Base-by-base conservation (phyloP, 2,113 vertebrate genomes). In the Scopus umbretta region DNA sequence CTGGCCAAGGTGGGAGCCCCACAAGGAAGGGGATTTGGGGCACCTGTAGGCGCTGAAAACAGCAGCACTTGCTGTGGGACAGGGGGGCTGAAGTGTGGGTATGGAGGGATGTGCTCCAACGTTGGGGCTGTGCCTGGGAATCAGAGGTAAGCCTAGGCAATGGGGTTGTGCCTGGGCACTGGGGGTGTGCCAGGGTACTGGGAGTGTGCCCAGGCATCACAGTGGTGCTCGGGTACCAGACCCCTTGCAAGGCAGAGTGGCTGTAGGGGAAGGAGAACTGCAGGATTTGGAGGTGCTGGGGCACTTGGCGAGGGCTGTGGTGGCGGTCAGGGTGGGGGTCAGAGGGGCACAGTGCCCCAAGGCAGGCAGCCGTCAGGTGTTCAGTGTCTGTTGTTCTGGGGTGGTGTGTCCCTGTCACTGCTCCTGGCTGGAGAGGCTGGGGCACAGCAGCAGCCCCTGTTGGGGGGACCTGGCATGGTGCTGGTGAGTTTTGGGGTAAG, bases 331-430 rank as follows among this genome's bases (percentile, higher is more conserved):
- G 11, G 13, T 38, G n/a, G 15, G 18, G 8, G 16, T 29, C 40
- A 50, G 65, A 29, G 36, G 27, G 9, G 8, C 72, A 59, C 1
- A 2, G 43, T 72, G 21, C 18, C n/a, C 53, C 25, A 15, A 17
- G 43, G 11, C 1, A 11, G 56, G 34, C 29, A 29, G 13, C 56
- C 7, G 2, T 73, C 11, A 19, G 22, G 36, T n/a, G 23, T 20
- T 70, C 2, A 1, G 40, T 26, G 26, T 21, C 56, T 38, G 8
- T 22, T 49, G 62, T 52, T 74, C 59, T 5, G 0, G 36, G 36
- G 38, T 0, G 0, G 6, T 7, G 53, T 1, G 3, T 61, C 26
- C 40, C 71, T 13, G 32, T 38, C 14, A 7, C 50, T 0, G 0
- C 30, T 90, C 29, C 75, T 42, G 19, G 45, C 45, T 0, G 5